Evolutionary conservation across 2,888 invertebrate genomes (phyloP).

Genomic region (Platypus cylindrus): DNA sequence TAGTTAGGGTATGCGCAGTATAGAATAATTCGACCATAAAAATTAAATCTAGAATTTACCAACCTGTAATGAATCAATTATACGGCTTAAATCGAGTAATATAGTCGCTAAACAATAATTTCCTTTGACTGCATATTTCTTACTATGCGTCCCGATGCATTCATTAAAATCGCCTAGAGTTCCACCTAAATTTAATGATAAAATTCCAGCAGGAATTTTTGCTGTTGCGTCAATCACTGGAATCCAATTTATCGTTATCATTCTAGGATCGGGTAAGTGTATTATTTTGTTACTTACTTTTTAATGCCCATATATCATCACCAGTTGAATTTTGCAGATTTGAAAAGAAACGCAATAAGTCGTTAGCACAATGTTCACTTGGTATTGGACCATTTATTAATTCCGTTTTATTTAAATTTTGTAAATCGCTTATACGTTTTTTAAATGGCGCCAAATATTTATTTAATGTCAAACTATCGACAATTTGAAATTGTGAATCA

Average conservation of each 20-base stretch:
- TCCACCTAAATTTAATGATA: slow-evolving; percentile 15
- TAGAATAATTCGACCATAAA: neutral
- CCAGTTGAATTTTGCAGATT: slow-evolving; percentile 10
- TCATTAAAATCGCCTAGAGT: slow-evolving; percentile 20
- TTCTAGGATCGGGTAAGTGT: too few relatives aligned
- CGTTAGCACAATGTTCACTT: slow-evolving; percentile 6
- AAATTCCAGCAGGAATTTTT: slow-evolving; percentile 19
- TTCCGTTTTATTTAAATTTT: neutral
- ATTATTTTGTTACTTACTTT: slow-evolving; percentile 13
- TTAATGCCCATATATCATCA: slow-evolving; percentile 14
- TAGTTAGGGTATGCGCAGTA: slow-evolving; percentile 3
- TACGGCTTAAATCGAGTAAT: slow-evolving; percentile 6
- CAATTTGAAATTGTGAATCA: too few relatives aligned
- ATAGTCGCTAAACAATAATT: slow-evolving; percentile 19
- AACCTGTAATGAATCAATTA: slow-evolving; percentile 3
- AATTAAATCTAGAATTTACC: too few relatives aligned
- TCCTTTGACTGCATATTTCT: slow-evolving; percentile 13
- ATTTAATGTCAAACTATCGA: too few relatives aligned
- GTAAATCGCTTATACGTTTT: too few relatives aligned
- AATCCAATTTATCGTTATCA: too few relatives aligned
- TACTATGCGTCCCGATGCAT: slow-evolving; percentile 16
- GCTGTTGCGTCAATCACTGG: slow-evolving; percentile 21
- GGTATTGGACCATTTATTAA: neutral
- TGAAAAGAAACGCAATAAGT: slow-evolving; percentile 9
- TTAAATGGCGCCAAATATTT: too few relatives aligned